Evolutionary conservation across 2,797 vertebrate species (phyloP), one percentile per base, ranked within the genome.

Genomic region (Leuciscus waleckii): DNA sequence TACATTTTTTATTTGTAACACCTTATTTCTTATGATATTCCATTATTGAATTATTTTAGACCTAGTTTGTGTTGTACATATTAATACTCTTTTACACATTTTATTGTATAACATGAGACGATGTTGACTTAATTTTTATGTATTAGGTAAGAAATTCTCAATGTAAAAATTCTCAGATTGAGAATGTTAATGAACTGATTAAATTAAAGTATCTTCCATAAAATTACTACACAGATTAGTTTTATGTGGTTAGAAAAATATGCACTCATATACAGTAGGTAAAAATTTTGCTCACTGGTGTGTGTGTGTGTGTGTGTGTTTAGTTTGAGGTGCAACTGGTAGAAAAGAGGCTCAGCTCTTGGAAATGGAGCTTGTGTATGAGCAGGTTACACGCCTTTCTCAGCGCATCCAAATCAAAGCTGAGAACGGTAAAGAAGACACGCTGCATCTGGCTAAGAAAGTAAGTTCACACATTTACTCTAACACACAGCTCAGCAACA

Each of bases 241-340:
- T 35, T 32, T 68, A 37, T 35, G 5, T 68, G 35, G 11, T 56
- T 56, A 7, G 6, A n/a, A 56, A 37, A 58, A 23, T n/a, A 58
- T 17, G 21, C 49, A 77, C 7, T 77, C 21, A 0, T 26, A 37
- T 16, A 61, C 14, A 3, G 37, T n/a, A 39, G 13, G 23, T 39
- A 77, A 10, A 41, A 78, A 26, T 41, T 8, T 41, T 56, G 5
- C 54, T 61, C 23, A 43, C 37, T 76, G 9, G 13, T 79, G 23
- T 43, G 23, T 83, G 26, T 71, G 23, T 82, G 26, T 76, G 13
- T 82, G 39, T 77, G 49, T 87, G 19, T 61, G 17, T 83, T 74
- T 76, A 99, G 98, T 92, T 99, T 13, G 96, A 99, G 93, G 80
- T 91, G 37, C 93, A 93, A 76, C 89, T 99, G 83, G 89, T 93